Percentiles rank a stretch among this genome's conserved stretches.
Conservation (phyloP, 2,113 vertebrate genomes). For the Bos taurus region ARS-UCD2.0 NC_037347.1:37882001-37882500, state of each 20-base stretch:
- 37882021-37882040: neutral
- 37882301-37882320: too few species aligned
- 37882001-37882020: neutral
- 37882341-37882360: too few species aligned
- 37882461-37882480: neutral
- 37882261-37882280: neutral
- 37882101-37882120: neutral
- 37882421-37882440: too few species aligned
- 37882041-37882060: neutral
- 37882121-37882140: neutral
- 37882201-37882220: neutral
- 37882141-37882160: neutral
- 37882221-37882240: rapidly evolving
- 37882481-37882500: neutral
- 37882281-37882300: too few species aligned
- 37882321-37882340: too few species aligned
- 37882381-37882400: too few species aligned
- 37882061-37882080: neutral
- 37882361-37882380: too few species aligned
- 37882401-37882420: too few species aligned
- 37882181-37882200: neutral
- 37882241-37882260: neutral
- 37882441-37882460: too few species aligned
- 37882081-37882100: neutral
- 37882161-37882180: neutral